phyloP scores from a whole-genome alignment of 2,888 invertebrate species.

The Acanthosoma haemorrhoidale region DNA sequence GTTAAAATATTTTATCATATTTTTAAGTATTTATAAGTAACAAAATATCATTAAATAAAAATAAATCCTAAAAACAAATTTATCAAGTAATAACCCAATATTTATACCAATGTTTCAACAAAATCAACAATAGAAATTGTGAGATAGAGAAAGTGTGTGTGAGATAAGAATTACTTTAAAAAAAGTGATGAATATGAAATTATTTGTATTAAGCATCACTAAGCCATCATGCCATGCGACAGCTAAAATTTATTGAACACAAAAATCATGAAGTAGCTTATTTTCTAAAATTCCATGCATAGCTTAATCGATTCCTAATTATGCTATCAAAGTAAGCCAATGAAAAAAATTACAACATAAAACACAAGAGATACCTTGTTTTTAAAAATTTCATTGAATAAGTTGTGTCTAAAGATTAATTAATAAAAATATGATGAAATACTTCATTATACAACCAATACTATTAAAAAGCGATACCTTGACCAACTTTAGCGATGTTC shows the following conservation, averaged over 20 bases:
- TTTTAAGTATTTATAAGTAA: no score
- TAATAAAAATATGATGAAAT: background rate
- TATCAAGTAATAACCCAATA: background rate
- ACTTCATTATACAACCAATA: background rate
- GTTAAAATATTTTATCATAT: no score
- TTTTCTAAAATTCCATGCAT: background rate
- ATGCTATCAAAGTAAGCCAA: no score
- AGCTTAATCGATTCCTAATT: background rate
- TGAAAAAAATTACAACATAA: no score
- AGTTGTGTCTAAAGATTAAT: background rate
- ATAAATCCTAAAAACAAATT: no score
- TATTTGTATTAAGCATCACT: background rate
- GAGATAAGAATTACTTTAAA: background rate
- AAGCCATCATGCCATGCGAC: constrained; percentile 12
- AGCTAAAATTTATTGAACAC: background rate
- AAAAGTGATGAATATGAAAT: background rate
- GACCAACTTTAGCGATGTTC: background rate
- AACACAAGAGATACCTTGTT: no score
- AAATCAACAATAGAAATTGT: no score
- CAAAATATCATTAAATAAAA: no score
- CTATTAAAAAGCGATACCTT: background rate
- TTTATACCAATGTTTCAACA: no score
- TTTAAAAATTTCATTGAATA: no score
- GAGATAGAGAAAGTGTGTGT: background rate
- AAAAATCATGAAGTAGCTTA: background rate